Evolutionary conservation across 53 echinoderm and acorn worm species (phyloP).

Genomic region (Astropecten irregularis): DNA sequence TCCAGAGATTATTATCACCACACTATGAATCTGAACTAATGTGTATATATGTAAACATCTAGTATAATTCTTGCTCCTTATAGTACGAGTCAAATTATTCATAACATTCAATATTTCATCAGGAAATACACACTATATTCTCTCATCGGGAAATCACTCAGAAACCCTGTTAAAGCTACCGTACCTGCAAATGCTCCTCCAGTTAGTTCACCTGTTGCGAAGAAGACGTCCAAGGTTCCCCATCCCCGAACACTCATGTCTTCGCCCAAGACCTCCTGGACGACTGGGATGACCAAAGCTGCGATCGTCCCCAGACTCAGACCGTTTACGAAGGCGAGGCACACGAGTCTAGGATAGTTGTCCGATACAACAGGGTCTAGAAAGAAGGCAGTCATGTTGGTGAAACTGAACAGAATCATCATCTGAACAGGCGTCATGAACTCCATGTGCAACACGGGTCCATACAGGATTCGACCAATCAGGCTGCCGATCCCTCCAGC

Average conservation of each 20-base stretch:
- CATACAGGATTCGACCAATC: conserved; percentile 45
- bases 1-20: too few relatives aligned
- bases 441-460: conserved; percentile 20
- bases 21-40: too few relatives aligned
- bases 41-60: too few relatives aligned
- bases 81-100: too few relatives aligned
- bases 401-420: conserved; percentile 12
- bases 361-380: conserved; percentile 22
- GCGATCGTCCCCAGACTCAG: conserved; percentile 17
- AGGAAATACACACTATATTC: too few relatives aligned
- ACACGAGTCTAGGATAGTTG: background rate
- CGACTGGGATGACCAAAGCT: conserved; percentile 22
- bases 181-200: conserved; percentile 59
- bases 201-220: conserved; percentile 35
- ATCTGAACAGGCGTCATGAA: conserved; percentile 30
- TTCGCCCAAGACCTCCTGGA: conserved; percentile 16
- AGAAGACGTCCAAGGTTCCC: conserved; percentile 15
- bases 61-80: too few relatives aligned
- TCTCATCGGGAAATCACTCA: too few relatives aligned
- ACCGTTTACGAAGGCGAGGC: conserved; percentile 38
- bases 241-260: conserved; percentile 26
- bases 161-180: too few relatives aligned
- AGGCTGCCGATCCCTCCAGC: conserved; percentile 57
- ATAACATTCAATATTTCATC: too few relatives aligned
- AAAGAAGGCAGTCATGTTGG: conserved; percentile 33